Percentiles rank a stretch among this genome's conserved stretches.
Conservation (phyloP, 2,113 vertebrate genomes). For the Mirza zaza region DNA sequence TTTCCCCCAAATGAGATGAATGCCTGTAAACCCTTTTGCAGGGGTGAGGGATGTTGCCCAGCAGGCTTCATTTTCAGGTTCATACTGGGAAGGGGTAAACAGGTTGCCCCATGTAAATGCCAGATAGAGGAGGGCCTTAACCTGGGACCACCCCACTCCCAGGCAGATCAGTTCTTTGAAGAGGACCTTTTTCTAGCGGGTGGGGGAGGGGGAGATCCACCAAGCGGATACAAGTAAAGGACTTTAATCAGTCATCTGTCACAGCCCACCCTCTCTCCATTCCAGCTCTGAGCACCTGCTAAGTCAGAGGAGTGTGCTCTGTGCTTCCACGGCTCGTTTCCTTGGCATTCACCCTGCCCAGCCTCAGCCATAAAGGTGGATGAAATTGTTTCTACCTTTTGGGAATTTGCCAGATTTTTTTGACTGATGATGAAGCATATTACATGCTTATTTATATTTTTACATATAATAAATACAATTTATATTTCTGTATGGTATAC, state of each 20-base stretch:
- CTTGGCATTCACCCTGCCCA: neutral
- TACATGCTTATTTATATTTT: neutral
- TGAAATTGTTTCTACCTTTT: neutral
- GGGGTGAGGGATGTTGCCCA: neutral
- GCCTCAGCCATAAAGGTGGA: neutral
- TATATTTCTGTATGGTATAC: neutral
- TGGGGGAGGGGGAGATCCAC: neutral
- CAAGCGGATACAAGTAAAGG: neutral
- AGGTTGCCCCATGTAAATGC: neutral
- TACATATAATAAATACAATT: neutral
- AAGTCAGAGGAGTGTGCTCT: fast-evolving
- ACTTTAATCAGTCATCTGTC: neutral
- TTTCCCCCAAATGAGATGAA: neutral
- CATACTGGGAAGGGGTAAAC: neutral
- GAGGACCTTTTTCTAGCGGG: neutral
- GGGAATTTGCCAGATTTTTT: neutral
- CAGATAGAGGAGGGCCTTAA: neutral
- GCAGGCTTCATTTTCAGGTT: neutral
- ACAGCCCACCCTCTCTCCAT: neutral
- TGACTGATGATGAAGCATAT: neutral
- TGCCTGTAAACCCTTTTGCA: neutral
- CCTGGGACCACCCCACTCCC: neutral
- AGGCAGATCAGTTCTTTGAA: neutral
- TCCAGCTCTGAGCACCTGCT: neutral
- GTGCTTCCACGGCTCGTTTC: neutral